phyloP scores from a whole-genome alignment of 23 tunicate species.

The Trididemnum miniatum region DNA sequence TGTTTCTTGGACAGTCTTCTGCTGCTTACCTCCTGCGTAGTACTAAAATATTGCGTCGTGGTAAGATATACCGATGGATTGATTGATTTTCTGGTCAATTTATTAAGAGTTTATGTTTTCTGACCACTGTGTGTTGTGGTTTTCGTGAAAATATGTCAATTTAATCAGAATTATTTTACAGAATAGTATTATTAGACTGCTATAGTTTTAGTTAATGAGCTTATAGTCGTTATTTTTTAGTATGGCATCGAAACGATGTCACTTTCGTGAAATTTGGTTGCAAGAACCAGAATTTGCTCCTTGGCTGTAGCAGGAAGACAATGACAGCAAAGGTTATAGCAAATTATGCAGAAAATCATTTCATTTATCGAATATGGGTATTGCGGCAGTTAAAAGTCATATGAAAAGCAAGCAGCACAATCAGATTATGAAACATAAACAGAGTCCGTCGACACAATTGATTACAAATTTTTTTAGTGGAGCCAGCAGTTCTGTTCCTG shows the following conservation, averaged over 20 bases:
- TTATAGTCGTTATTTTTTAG: not conserved
- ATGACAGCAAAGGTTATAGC: constrained; percentile 17
- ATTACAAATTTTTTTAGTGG: constrained; percentile 3
- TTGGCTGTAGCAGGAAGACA: constrained; percentile 17
- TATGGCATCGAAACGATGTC: constrained; percentile 22
- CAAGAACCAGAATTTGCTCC: not conserved
- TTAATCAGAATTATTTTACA: not conserved
- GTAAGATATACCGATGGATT: too few relatives aligned
- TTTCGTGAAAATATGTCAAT: too few relatives aligned
- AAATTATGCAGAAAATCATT: constrained; percentile 22
- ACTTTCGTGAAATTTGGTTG: constrained; percentile 14
- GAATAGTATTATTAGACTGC: not conserved
- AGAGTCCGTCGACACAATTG: not conserved
- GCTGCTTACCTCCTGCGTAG: too few relatives aligned
- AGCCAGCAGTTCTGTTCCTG: not conserved
- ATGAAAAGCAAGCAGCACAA: constrained; percentile 16
- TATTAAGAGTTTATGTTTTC: too few relatives aligned
- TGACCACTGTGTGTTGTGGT: too few relatives aligned
- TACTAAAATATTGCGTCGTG: too few relatives aligned
- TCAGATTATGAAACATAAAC: not conserved
- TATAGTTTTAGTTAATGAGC: not conserved
- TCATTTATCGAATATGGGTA: constrained; percentile 11
- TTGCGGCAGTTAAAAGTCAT: constrained; percentile 10
- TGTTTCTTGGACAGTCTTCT: too few relatives aligned
- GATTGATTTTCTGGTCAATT: too few relatives aligned